A percentile compares a stretch with the other conserved stretches of the same genome.
Evolutionary conservation across 64 coral and sea anemone genomes (phyloP).

Genomic region (Dendronephthya gigantea): DNA sequence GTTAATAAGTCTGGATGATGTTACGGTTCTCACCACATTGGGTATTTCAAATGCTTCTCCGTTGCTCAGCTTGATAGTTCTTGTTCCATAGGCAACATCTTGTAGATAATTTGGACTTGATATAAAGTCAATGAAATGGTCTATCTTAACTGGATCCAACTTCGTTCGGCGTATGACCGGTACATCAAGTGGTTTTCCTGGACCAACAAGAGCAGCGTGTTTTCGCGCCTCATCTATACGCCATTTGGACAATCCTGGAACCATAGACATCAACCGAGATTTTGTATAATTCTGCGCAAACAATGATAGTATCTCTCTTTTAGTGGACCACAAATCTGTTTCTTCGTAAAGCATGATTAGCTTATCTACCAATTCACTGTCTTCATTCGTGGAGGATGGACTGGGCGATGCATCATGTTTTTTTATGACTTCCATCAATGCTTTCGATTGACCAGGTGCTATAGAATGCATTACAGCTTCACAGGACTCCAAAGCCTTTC

Average conservation of each 20-base stretch:
- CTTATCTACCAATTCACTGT: neutral
- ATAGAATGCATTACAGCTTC: too few relatives aligned
- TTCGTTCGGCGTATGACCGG: neutral
- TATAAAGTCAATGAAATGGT: conserved; percentile 39
- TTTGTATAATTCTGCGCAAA: conserved; percentile 22
- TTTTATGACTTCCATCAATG: too few relatives aligned
- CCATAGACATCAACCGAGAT: neutral
- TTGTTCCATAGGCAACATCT: conserved; percentile 36
- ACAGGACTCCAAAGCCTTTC: too few relatives aligned
- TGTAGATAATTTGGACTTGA: conserved; percentile 21
- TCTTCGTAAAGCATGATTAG: conserved; percentile 24
- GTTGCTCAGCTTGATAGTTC: conserved; percentile 9
- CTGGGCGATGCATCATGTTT: too few relatives aligned
- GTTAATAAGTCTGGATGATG: neutral
- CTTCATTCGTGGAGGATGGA: neutral
- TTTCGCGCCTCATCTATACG: conserved; percentile 31
- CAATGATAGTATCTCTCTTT: conserved; percentile 23
- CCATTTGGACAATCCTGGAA: conserved; percentile 29
- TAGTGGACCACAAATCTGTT: conserved; percentile 24
- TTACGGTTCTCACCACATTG: conserved; percentile 28
- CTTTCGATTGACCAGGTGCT: too few relatives aligned
- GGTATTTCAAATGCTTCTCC: conserved; percentile 35
- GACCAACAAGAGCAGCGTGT: neutral
- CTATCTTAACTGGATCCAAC: neutral
- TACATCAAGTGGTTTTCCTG: conserved; percentile 8